phyloP scores from a whole-genome alignment of 2,113 vertebrate genomes.

The Chaenogobius annularis region DNA sequence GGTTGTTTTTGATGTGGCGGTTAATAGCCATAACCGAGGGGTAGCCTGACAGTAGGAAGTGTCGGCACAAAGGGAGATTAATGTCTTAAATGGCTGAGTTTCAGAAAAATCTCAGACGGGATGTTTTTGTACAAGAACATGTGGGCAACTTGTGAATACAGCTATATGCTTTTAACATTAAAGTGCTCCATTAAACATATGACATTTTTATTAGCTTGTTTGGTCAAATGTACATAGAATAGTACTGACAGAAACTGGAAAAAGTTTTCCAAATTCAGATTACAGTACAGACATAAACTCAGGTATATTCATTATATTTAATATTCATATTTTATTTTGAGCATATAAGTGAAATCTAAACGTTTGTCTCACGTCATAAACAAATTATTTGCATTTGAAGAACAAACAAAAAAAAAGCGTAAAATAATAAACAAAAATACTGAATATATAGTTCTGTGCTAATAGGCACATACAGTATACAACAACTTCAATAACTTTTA shows the following conservation, averaged over 20 bases:
- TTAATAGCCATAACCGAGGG: conserved; percentile 58
- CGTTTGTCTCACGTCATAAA: background rate
- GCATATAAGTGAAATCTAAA: background rate
- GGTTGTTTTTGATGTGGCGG: conserved; percentile 64
- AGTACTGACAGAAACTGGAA: background rate
- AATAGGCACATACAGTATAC: too few species aligned
- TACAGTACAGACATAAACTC: conserved; percentile 22
- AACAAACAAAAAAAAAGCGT: background rate
- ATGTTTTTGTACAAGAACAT: conserved; percentile 15
- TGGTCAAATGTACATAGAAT: background rate
- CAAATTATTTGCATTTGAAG: background rate
- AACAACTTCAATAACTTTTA: too few species aligned
- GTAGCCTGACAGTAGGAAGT: conserved; percentile 67
- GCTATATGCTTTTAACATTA: background rate
- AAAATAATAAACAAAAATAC: background rate
- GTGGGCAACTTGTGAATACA: background rate
- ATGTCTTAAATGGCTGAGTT: conserved; percentile 14
- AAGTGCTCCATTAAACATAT: background rate
- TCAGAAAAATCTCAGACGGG: conserved; percentile 5
- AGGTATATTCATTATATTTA: too few species aligned
- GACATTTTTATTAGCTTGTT: background rate
- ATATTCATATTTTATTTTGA: background rate
- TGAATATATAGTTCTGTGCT: too few species aligned
- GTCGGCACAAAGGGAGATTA: conserved; percentile 53
- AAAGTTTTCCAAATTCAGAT: background rate